Base-by-base conservation (phyloP, 2,797 vertebrate genomes). In the Decapterus maruadsi region DNA sequence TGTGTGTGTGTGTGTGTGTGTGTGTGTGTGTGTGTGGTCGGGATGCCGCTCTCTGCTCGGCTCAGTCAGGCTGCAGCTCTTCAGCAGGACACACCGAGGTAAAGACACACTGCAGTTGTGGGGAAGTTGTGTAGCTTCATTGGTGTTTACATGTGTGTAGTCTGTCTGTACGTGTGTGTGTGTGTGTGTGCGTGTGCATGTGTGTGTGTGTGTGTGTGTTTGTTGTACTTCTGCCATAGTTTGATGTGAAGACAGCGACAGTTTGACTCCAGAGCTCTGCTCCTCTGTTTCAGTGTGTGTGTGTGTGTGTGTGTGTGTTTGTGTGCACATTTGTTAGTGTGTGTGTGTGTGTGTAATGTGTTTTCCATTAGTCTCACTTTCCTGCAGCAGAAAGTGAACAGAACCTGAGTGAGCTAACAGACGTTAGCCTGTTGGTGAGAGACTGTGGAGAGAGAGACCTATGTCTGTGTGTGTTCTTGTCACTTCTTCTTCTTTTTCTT, bases 21-120 rank as follows among this genome's bases (percentile, higher is more conserved):
- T 31, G 42, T 43, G 45, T 58, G 64, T 40, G 59, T 46, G 68
- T 75, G 84, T 76, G 80, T 75, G 82, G 83, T 81, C 87, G 85
- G 80, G 78, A 83, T 90, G 91, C 90, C 20, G 59, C 84, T 80
- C 73, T 83, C 53, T 72, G 68, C 74, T 55, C 38, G 16, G 60
- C 48, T 82, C 85, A 85, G 72, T 90, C 88, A 77, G 66, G 65
- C 90, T 88, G 42, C 67, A 78, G 36, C 6, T 69, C 77, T 85
- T 68, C 66, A 74, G 45, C 85, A n/a, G 83, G 76, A 45, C 69
- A 83, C 36, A 76, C 68, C 8, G 82, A 95, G 95, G 95, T 96
- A 95, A 40, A 64, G 90, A 80, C 10, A 17, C 17, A 51, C 38
- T n/a, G 48, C 2, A 40, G 11, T 12, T 43, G n/a, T 59, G 55